phyloP scores from a whole-genome alignment of 2,113 vertebrate species.

The Diglossa brunneiventris region DNA sequence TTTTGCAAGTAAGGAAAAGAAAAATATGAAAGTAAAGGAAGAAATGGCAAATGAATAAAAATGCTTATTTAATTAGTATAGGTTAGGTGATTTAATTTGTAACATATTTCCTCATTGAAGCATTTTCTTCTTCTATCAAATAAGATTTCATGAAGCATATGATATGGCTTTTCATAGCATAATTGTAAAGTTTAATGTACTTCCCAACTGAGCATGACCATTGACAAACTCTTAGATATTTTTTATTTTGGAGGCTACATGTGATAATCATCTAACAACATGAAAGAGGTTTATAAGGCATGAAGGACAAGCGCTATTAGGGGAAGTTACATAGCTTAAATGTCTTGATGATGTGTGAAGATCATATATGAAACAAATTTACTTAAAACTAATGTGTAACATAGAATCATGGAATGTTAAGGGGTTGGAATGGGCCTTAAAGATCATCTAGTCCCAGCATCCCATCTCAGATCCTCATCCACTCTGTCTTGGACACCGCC shows the following conservation, averaged over 20 bases:
- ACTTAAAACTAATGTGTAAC: background rate
- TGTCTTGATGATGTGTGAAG: background rate
- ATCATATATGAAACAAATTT: background rate
- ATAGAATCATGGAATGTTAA: background rate
- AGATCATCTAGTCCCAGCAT: background rate
- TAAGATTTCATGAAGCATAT: background rate
- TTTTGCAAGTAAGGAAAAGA: background rate
- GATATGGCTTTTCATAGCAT: background rate
- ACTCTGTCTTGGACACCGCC: too few species aligned
- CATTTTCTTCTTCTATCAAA: background rate
- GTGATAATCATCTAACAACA: background rate
- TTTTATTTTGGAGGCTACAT: background rate
- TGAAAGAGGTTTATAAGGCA: background rate
- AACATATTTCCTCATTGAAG: background rate
- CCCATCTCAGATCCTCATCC: background rate
- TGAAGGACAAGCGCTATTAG: background rate
- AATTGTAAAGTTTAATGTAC: background rate
- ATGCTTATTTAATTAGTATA: background rate
- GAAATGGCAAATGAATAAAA: background rate
- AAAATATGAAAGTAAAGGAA: background rate
- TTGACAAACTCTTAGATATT: background rate
- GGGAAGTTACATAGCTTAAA: background rate
- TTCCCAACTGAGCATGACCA: background rate
- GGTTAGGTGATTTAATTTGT: background rate
- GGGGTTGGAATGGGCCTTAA: background rate